phyloP scores from a whole-genome alignment of 2,888 invertebrate genomes.

The Athetis lepigone region DNA sequence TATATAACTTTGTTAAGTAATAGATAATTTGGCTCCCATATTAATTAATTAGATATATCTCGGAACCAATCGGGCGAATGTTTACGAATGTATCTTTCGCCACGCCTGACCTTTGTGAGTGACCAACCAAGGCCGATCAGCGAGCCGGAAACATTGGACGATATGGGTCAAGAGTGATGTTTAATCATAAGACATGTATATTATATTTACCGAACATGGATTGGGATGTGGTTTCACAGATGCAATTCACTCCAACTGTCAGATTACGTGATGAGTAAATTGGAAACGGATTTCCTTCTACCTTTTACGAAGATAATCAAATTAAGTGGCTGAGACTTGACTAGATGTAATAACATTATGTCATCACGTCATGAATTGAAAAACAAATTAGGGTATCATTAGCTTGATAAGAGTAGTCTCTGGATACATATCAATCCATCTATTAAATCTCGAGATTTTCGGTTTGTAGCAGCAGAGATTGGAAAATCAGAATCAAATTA shows the following conservation, averaged over 20 bases:
- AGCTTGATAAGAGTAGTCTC: too few species aligned
- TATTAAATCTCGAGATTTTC: too few species aligned
- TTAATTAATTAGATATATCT: slow-evolving; percentile 55
- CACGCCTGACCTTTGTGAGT: slow-evolving; percentile 68
- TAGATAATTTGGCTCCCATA: slow-evolving; percentile 34
- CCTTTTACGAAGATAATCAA: slow-evolving; percentile 24
- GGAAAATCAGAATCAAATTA: slow-evolving; percentile 27
- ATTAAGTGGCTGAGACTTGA: slow-evolving; percentile 13
- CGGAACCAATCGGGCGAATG: slow-evolving; percentile 63
- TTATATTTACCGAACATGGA: slow-evolving; percentile 29
- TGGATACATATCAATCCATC: too few species aligned
- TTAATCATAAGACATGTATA: slow-evolving; percentile 47
- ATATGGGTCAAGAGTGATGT: slow-evolving; percentile 74
- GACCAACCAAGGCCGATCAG: slow-evolving; percentile 71
- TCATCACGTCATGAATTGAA: not conserved
- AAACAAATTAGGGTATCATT: slow-evolving; percentile 12
- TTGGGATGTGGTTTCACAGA: slow-evolving; percentile 24
- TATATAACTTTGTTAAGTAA: slow-evolving; percentile 43
- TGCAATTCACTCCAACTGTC: slow-evolving; percentile 28
- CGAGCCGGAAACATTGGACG: slow-evolving; percentile 72
- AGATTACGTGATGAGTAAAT: slow-evolving; percentile 38
- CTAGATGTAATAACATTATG: slow-evolving; percentile 19
- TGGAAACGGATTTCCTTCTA: slow-evolving; percentile 38
- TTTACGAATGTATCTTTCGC: slow-evolving; percentile 67
- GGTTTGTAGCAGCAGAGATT: slow-evolving; percentile 9